A percentile compares a stretch with the other conserved stretches of the same genome.
These are phyloP conservation scores for Phaenicophaeus curvirostris DNA, from an alignment of 2,797 vertebrate genomes.

Conservation along the genomic window DNA sequence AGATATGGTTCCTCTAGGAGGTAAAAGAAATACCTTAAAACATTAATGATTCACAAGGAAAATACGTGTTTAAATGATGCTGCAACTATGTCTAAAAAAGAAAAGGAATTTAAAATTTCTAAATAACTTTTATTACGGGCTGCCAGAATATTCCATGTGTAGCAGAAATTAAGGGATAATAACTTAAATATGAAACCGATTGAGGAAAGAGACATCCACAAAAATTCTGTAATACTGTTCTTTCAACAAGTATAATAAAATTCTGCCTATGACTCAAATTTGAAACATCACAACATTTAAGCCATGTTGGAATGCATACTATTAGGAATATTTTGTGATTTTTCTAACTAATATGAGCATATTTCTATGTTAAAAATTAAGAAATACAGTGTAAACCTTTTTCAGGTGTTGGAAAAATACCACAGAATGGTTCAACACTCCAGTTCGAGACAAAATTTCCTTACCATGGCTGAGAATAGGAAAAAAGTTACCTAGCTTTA, in stretches of 20 bases:
- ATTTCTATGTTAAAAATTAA: background rate
- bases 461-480: background rate
- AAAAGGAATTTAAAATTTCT: background rate
- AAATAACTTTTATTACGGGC: background rate
- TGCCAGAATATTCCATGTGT: background rate
- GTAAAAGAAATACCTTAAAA: conserved; percentile 32
- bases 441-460: background rate
- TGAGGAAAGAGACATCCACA: background rate
- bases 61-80: background rate
- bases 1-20: conserved; percentile 24
- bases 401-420: background rate
- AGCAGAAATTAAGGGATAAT: background rate
- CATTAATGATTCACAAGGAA: background rate
- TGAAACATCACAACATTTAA: background rate
- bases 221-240: background rate
- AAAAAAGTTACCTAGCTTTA: background rate
- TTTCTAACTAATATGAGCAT: background rate
- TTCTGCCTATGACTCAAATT: background rate
- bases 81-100: background rate
- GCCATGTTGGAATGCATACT: background rate
- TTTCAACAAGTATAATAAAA: conserved; percentile 1
- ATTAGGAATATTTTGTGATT: background rate
- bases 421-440: background rate
- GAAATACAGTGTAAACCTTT: background rate
- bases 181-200: background rate